Evolutionary conservation across 2,113 vertebrate species (phyloP), one percentile per base, ranked within the genome.

Genomic region (Tyto alba): DNA sequence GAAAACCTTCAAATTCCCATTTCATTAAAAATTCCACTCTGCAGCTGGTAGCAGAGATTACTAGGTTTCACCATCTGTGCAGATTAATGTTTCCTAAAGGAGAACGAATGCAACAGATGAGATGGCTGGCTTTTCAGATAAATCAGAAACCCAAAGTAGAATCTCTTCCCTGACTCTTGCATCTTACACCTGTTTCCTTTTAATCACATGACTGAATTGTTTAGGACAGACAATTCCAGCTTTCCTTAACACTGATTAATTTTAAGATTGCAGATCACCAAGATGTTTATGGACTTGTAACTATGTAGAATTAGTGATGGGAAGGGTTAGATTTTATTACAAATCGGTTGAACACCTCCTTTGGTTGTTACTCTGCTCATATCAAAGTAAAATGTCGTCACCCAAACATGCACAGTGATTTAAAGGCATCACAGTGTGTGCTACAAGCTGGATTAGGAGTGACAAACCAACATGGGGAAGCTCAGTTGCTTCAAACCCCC

Each of bases 1-100:
- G 98, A 97, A 98, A 98, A 98, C 97, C 97, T 97, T 97, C 96
- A 97, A 98, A 98, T 98, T 98, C 95, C 96, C 97, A 98, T 98
- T 98, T 98, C 98, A 98, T 98, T 98, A 98, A 98, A 98, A 98
- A 98, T 97, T 98, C 97, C 92, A 71, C 80, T 97, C 95, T 97
- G 96, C 98, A 98, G 98, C 98, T 98, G 98, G 98, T 97, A 97
- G 96, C 93, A 93, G 97, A 98, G 98, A 98, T 98, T 98, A 98
- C 97, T 95, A 87, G 95, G 97, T 96, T 97, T 96, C 96, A 97
- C 98, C 98, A 98, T 98, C 98, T 98, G 98, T 98, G 98, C 92
- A 56, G 98, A 98, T 98, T 98, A 98, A 98, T 98, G 98, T 98
- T 98, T 98, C 95, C 97, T 97, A 97, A 98, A 94, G 96, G 93